Conservation (phyloP, 2,797 vertebrate species). For the Agapornis canus region DNA sequence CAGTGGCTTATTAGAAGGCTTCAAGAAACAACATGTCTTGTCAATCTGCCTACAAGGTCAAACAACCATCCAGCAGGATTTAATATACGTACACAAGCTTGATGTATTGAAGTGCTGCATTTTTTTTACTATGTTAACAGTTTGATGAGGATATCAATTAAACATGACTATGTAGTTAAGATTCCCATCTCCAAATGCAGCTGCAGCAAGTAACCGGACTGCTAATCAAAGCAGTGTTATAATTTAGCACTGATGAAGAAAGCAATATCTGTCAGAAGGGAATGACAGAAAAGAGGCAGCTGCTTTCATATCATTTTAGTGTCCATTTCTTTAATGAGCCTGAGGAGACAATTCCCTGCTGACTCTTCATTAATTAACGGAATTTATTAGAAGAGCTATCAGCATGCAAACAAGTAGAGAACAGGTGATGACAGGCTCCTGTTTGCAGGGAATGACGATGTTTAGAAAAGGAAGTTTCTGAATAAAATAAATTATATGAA, state of each 20-base stretch:
- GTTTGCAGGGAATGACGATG: conserved; percentile 1
- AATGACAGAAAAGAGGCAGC: conserved; percentile 37
- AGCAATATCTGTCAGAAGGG: conserved; percentile 9
- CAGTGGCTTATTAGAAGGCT: not conserved
- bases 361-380: conserved; percentile 66
- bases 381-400: conserved; percentile 47
- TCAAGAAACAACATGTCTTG: not conserved
- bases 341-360: conserved; percentile 30
- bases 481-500: not conserved
- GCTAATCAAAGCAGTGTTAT: conserved; percentile 49
- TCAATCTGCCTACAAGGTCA: conserved; percentile 22
- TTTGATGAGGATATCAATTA: conserved; percentile 61
- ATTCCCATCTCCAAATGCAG: conserved; percentile 45
- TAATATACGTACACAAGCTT: not conserved
- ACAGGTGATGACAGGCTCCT: not conserved
- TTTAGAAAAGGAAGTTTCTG: not conserved
- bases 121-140: conserved; percentile 14
- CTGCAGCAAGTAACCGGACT: conserved; percentile 26
- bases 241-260: conserved; percentile 56
- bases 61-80: not conserved
- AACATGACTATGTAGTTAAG: conserved; percentile 42
- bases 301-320: conserved; percentile 50
- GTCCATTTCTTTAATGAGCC: conserved; percentile 62
- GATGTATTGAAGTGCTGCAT: not conserved
- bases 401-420: conserved; percentile 24